A percentile compares a stretch with the other conserved stretches of the same genome.
These are phyloP conservation scores for Theristicus caerulescens DNA, from an alignment of 2,113 vertebrate species.

Conservation along the genomic window DNA sequence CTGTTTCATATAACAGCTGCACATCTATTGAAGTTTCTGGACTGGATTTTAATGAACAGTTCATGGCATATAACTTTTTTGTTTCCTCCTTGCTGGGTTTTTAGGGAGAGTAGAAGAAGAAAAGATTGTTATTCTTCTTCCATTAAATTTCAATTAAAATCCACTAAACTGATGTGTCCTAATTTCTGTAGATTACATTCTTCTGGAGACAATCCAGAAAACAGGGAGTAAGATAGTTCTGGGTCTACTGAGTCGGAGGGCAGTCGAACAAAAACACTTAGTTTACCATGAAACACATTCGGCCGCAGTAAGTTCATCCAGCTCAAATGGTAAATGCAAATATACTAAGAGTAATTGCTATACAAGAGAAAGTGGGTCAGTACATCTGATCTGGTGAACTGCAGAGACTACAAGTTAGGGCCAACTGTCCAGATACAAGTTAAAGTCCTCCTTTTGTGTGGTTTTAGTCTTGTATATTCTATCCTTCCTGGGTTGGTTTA, in stretches of 20 bases:
- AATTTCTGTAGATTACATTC: not conserved
- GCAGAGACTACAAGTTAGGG: not conserved
- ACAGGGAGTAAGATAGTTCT: not conserved
- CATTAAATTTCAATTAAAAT: not conserved
- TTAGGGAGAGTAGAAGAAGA: not conserved
- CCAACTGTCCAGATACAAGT: accelerated
- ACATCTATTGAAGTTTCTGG: constrained; percentile 9
- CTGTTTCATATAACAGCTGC: not conserved
- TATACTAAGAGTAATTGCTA: not conserved
- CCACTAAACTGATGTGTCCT: not conserved
- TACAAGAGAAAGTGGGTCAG: not conserved
- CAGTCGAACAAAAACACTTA: not conserved
- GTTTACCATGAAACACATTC: not conserved
- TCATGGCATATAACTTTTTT: not conserved
- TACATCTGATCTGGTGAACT: accelerated
- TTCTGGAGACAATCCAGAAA: not conserved
- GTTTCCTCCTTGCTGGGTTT: not conserved
- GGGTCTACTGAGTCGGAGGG: not conserved
- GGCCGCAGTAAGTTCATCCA: not conserved
- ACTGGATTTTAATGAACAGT: not conserved
- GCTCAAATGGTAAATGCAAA: not conserved
- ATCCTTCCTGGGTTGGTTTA: not conserved
- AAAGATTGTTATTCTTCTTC: not conserved
- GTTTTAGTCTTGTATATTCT: not conserved
- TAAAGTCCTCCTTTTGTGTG: not conserved